Percentiles rank a stretch among this genome's conserved stretches.
These are phyloP conservation scores for Botrylloides violaceus DNA, from an alignment of 23 tunicate genomes.

Conservation along the genomic window DNA sequence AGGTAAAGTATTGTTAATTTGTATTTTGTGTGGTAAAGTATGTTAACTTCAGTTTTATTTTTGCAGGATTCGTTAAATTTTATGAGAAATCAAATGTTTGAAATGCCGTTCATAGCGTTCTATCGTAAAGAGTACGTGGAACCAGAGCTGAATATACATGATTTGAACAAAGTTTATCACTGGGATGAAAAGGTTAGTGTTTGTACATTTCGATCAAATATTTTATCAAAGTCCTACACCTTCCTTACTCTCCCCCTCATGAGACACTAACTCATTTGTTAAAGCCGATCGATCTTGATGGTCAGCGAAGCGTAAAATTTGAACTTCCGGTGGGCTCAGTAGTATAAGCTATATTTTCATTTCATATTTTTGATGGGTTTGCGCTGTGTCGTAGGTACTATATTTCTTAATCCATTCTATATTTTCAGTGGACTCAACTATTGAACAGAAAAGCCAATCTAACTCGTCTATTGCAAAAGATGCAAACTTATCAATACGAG, in stretches of 20 bases:
- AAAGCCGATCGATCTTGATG: too few relatives aligned
- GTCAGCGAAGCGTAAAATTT: too few relatives aligned
- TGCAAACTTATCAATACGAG: conserved; percentile 95
- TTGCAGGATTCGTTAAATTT: conserved; percentile 75
- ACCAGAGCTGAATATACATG: conserved; percentile 82
- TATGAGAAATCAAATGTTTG: conserved; percentile 83
- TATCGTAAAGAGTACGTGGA: conserved; percentile 93
- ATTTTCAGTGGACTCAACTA: conserved; percentile 88
- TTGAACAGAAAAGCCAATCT: conserved; percentile 71
- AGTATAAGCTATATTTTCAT: background rate
- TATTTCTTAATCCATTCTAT: too few relatives aligned
- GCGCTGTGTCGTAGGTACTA: too few relatives aligned
- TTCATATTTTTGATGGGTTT: too few relatives aligned
- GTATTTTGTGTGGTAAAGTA: background rate
- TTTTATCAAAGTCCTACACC: too few relatives aligned
- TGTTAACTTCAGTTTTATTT: background rate
- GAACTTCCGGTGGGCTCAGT: background rate
- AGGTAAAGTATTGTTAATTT: conserved; percentile 31
- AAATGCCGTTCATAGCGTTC: conserved; percentile 85
- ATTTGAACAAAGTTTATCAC: conserved; percentile 76
- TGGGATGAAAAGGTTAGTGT: conserved; percentile 94
- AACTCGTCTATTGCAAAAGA: conserved; percentile 75
- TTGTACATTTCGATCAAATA: too few relatives aligned
- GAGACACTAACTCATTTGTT: too few relatives aligned
- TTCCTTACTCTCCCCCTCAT: too few relatives aligned